Conservation (phyloP, 2,888 invertebrate genomes). For the Erpobdella octoculata region DNA sequence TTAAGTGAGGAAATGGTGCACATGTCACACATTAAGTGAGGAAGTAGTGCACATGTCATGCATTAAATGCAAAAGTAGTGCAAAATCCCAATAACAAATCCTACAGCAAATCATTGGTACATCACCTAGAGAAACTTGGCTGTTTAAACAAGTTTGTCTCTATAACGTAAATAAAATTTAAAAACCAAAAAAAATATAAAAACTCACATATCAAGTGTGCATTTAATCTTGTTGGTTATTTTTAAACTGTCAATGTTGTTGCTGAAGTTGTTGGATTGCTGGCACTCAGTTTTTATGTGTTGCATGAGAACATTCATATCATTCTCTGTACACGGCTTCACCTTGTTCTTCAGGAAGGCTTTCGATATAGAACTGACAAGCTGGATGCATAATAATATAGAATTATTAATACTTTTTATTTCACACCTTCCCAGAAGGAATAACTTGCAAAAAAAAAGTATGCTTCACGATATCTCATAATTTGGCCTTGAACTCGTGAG, state of each 20-base stretch:
- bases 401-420: not conserved
- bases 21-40: too few relatives aligned
- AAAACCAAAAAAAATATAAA: not conserved
- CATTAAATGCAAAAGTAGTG: too few relatives aligned
- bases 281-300: not conserved
- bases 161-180: not conserved
- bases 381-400: not conserved
- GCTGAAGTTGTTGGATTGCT: not conserved
- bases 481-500: not conserved
- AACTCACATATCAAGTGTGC: not conserved
- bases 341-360: slow-evolving; percentile 6
- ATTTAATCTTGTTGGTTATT: not conserved
- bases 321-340: too few relatives aligned
- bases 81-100: too few relatives aligned
- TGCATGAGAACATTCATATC: too few relatives aligned
- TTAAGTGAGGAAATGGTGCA: too few relatives aligned
- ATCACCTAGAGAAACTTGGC: too few relatives aligned
- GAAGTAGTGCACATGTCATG: too few relatives aligned
- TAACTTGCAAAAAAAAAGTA: not conserved
- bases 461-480: too few relatives aligned
- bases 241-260: not conserved
- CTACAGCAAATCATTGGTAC: too few relatives aligned
- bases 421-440: too few relatives aligned
- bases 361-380: not conserved
- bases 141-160: too few relatives aligned